A percentile compares a stretch with the other conserved stretches of the same genome.
Evolutionary conservation across 2,797 vertebrate genomes (phyloP).

Genomic region (Sebastiscus albofasciatus): DNA sequence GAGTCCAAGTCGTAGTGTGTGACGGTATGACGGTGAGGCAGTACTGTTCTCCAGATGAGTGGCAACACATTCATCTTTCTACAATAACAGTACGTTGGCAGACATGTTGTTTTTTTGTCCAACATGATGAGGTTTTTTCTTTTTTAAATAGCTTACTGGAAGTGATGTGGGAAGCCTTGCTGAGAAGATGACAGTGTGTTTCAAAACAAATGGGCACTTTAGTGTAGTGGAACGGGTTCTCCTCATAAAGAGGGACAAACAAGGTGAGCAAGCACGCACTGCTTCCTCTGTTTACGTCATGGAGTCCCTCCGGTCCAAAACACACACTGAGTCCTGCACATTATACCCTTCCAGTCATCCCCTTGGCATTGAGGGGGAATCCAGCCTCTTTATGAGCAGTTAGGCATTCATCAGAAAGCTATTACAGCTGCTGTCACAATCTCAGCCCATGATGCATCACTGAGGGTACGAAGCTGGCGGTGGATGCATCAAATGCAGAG

Average conservation of each 20-base stretch:
- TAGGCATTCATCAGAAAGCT: conserved; percentile 54
- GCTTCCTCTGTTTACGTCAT: conserved; percentile 54
- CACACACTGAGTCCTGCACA: background rate
- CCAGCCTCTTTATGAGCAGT: conserved; percentile 47
- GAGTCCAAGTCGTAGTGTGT: background rate
- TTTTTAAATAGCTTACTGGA: conserved; percentile 54
- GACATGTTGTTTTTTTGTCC: background rate
- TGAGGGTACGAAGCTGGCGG: background rate
- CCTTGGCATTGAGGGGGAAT: conserved; percentile 55
- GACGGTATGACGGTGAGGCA: background rate
- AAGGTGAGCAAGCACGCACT: conserved; percentile 14
- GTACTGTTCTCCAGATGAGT: conserved; percentile 13
- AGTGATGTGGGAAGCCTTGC: conserved; percentile 34
- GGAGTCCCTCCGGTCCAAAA: conserved; percentile 21
- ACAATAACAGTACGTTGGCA: conserved; percentile 25
- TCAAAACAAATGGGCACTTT: conserved; percentile 31
- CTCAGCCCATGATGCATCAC: conserved; percentile 22
- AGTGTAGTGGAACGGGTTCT: conserved; percentile 43
- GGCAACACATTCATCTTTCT: background rate
- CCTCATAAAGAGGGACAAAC: conserved; percentile 50
- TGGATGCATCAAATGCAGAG: conserved; percentile 5
- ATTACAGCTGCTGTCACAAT: conserved; percentile 57
- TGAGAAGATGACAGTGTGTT: conserved; percentile 17
- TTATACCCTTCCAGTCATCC: conserved; percentile 55
- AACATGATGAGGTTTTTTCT: background rate